A percentile compares a stretch with the other conserved stretches of the same genome.
These are phyloP conservation scores for Sylvilagus floridanus DNA, from an alignment of 2,797 vertebrate genomes.

Conservation along the genomic window DNA sequence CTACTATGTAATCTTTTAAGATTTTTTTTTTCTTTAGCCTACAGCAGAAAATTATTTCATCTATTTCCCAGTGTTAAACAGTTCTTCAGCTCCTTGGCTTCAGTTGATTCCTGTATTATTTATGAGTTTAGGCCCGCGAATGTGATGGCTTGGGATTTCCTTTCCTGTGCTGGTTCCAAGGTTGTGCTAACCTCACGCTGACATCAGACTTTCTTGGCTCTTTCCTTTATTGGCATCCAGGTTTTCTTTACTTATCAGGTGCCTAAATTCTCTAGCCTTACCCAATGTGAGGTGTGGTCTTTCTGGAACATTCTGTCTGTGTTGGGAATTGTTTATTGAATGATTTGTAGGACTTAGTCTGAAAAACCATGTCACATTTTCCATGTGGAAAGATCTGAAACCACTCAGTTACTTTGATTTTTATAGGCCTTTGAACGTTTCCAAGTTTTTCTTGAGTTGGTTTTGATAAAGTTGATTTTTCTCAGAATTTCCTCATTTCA, in stretches of 20 bases:
- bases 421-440: neutral
- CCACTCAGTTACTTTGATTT: neutral
- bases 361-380: neutral
- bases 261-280: neutral
- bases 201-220: neutral
- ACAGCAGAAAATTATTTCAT: neutral
- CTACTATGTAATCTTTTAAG: neutral
- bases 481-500: neutral
- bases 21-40: neutral
- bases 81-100: neutral
- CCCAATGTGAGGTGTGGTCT: neutral
- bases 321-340: neutral
- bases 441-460: constrained; percentile 18
- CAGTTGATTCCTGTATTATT: neutral
- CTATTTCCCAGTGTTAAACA: neutral
- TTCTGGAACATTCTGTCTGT: neutral
- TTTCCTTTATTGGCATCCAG: neutral
- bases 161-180: neutral
- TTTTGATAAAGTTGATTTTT: constrained; percentile 28
- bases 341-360: neutral
- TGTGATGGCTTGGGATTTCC: neutral
- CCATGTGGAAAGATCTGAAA: neutral
- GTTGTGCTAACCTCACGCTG: neutral
- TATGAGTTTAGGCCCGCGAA: neutral
- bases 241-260: neutral